Percentiles rank a stretch among this genome's conserved stretches.
Conservation (phyloP, 2,113 vertebrate species). For the Tympanuchus pallidicinctus region DNA sequence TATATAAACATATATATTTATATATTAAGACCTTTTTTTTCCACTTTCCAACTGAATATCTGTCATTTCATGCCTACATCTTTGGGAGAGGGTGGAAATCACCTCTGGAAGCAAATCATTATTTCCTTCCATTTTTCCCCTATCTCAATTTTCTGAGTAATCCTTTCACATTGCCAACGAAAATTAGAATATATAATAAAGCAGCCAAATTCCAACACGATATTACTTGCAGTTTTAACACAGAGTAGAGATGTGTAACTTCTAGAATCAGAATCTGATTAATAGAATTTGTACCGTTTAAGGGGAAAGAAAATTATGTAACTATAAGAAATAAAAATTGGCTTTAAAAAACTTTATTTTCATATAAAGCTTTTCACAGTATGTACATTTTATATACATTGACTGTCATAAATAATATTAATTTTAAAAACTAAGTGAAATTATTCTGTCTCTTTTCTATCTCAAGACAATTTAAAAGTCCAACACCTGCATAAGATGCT, state of each 20-base stretch:
- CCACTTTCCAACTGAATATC: conserved; percentile 42
- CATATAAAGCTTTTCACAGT: neutral
- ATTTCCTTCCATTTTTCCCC: neutral
- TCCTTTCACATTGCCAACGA: conserved; percentile 33
- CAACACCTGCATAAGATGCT: neutral
- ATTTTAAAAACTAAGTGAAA: neutral
- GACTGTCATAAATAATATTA: neutral
- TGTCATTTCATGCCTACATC: conserved; percentile 2
- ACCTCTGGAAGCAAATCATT: conserved; percentile 61
- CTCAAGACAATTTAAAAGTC: neutral
- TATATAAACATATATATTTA: too few species aligned
- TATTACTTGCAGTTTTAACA: conserved; percentile 33
- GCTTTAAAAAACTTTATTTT: neutral
- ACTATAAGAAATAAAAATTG: neutral
- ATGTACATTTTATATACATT: neutral
- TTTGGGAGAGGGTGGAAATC: neutral
- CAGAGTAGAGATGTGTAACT: conserved; percentile 22
- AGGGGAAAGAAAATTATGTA: neutral
- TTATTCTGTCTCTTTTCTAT: neutral
- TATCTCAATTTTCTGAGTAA: conserved; percentile 57
- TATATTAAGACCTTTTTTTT: conserved; percentile 63
- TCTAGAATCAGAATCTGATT: conserved; percentile 42
- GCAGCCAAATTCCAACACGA: neutral
- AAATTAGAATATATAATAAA: conserved; percentile 66
- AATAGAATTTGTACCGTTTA: neutral